Conservation (phyloP, 2,888 invertebrate genomes). For the Synergus japonicus region DNA sequence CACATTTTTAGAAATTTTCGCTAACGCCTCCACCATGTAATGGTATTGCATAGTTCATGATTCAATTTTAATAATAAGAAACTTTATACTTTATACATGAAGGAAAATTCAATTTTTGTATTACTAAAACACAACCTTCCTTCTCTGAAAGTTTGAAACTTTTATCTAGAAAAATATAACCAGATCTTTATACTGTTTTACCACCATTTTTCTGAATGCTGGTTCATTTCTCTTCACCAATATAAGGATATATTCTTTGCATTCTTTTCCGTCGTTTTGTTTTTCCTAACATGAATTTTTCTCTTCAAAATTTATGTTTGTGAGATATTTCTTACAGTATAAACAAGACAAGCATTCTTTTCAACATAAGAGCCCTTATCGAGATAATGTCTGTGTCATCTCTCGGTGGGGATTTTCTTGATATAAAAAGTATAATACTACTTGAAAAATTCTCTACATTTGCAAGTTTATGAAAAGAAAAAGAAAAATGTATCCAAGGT, state of each 20-base stretch:
- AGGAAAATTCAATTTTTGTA: neutral
- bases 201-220: too few relatives aligned
- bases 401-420: neutral
- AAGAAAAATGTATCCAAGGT: neutral
- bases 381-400: neutral
- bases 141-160: too few relatives aligned
- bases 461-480: neutral
- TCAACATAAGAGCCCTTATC: neutral
- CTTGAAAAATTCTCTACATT: neutral
- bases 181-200: neutral
- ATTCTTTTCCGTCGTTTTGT: neutral
- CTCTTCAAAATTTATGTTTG: constrained; percentile 22
- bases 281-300: constrained; percentile 24
- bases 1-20: neutral
- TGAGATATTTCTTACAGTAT: constrained; percentile 10
- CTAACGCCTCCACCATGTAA: too few relatives aligned
- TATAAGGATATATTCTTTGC: neutral
- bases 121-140: too few relatives aligned
- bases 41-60: neutral
- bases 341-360: constrained; percentile 11
- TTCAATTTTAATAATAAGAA: neutral
- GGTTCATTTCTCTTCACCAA: neutral
- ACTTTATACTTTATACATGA: neutral
- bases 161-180: neutral
- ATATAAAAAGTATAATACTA: neutral